Evolutionary conservation across 2,113 vertebrate genomes (phyloP).

Genomic region (Actenoides hombroni): DNA sequence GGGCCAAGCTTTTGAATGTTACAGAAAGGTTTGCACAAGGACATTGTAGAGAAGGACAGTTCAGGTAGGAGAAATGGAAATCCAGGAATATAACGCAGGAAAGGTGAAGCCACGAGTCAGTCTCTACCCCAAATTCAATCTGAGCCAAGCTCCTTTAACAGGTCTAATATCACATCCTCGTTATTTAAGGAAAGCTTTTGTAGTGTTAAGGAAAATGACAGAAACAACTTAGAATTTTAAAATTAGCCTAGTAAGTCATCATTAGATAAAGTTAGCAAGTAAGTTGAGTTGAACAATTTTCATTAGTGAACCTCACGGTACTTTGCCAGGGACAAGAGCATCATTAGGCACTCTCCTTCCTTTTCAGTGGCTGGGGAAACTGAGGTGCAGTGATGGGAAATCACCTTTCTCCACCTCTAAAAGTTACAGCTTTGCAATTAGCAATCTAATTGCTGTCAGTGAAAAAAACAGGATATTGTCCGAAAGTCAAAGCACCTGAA

Average conservation of each 20-base stretch:
- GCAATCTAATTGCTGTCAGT: background rate
- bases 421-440: background rate
- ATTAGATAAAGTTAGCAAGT: background rate
- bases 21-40: background rate
- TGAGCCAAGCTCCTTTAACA: background rate
- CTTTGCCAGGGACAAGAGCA: background rate
- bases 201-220: background rate
- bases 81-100: background rate
- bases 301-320: background rate
- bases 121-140: background rate
- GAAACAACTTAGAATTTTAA: background rate
- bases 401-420: background rate
- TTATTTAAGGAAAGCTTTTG: background rate
- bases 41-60: background rate
- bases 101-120: background rate
- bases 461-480: background rate
- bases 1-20: background rate
- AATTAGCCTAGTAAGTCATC: background rate
- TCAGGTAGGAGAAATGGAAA: background rate
- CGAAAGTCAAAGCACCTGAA: background rate
- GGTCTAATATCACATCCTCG: background rate
- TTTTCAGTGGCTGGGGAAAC: background rate
- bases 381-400: background rate
- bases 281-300: background rate
- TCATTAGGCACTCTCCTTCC: rapidly evolving